These are phyloP conservation scores for Falco naumanni DNA, from an alignment of 2,797 vertebrate species.

Conservation along the genomic window DNA sequence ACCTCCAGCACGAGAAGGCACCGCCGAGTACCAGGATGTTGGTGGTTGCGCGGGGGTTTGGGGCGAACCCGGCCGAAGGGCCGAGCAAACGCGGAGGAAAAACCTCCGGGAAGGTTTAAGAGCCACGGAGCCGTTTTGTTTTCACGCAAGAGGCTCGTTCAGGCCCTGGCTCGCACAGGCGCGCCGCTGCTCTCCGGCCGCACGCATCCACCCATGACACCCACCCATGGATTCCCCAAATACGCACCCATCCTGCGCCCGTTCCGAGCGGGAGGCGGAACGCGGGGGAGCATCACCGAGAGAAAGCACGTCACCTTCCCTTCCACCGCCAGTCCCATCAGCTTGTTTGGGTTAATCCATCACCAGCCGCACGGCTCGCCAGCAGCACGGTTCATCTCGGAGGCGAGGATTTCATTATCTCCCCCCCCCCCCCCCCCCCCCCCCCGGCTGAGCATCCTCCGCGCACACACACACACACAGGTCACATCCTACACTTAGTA, in stretches of 20 bases:
- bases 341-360: neutral
- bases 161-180: neutral
- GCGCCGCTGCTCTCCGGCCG: neutral
- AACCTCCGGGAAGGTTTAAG: neutral
- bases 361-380: neutral
- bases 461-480: neutral
- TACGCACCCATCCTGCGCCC: constrained; percentile 9
- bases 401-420: neutral
- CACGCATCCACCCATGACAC: neutral
- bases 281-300: neutral
- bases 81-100: neutral
- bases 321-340: neutral
- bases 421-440: too few relatives aligned
- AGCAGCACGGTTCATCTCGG: neutral
- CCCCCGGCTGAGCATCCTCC: neutral
- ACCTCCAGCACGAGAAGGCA: constrained; percentile 25
- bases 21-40: constrained; percentile 45
- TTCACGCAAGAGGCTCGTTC: neutral
- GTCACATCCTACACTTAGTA: constrained; percentile 32
- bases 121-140: constrained; percentile 31
- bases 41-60: neutral
- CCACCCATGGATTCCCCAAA: neutral
- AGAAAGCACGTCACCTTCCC: neutral
- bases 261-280: neutral
- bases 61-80: neutral